Base-by-base conservation (phyloP, 2,797 vertebrate genomes). In the Miichthys miiuy region DNA sequence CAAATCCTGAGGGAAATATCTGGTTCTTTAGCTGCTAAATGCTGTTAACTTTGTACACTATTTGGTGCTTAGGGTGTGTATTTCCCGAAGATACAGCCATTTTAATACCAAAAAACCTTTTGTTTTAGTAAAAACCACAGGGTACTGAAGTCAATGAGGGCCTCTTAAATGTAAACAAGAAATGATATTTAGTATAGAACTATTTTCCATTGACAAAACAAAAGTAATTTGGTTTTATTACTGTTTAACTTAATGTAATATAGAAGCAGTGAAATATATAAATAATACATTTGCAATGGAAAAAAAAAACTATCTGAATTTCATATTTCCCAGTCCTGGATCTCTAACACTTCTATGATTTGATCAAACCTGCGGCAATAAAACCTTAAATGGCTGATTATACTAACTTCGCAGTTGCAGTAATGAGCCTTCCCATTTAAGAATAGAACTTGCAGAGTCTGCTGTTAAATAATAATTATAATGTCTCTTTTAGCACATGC, bases 401-500 rank as follows among this genome's bases (percentile, higher is more conserved):
- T n/a, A 10, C 23, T 70, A 30, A 42, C 34, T 38, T 57, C n/a
- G n/a, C 64, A 62, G 52, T 41, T 47, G 41, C 20, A 50, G 14
- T 70, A 75, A 85, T 68, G 57, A 68, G 25, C 8, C 67, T 16
- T 63, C 44, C 25, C 25, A 71, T 8, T 73, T 55, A 13, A 34
- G 30, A n/a, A 27, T 5, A 52, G 16, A 56, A 20, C 34, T 54
- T 54, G 30, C 74, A 74, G 48, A 62, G 51, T 74, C 44, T 47
- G 67, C 38, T 42, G 18, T 66, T 81, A 44, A 73, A 68, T 65
- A 25, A 51, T 65, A 1, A 46, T 77, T 72, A 74, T 41, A 72
- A 51, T 58, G 52, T 79, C 47, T 3, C 55, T 57, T 76, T 71
- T 48, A 25, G 62, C 75, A 55, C 68, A 58, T 51, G 38, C 58